Conservation (phyloP, 2,888 invertebrate species). For the Saturnia japonica region DNA sequence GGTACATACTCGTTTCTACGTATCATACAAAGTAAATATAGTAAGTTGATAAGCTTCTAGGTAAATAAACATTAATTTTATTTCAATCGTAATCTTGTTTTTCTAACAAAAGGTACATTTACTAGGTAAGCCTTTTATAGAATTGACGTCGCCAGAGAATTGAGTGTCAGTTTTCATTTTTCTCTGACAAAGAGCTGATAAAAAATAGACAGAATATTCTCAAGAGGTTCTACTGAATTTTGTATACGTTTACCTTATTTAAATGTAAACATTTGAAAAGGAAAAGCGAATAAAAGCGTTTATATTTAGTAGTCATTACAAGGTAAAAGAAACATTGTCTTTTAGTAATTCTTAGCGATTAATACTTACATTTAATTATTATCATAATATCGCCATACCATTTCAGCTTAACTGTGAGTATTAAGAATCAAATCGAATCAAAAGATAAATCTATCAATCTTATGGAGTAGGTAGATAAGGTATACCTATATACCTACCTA, state of each 20-base stretch:
- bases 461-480: no score
- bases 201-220: not conserved
- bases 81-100: not conserved
- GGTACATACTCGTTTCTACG: not conserved
- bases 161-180: constrained; percentile 1
- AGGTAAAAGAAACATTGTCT: not conserved
- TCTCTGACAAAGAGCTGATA: not conserved
- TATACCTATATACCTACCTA: no score
- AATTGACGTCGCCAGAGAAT: not conserved
- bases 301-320: not conserved
- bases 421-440: no score
- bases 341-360: no score
- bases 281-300: not conserved
- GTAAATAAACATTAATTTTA: not conserved
- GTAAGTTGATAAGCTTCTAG: not conserved
- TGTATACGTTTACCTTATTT: not conserved
- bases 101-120: not conserved
- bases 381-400: no score
- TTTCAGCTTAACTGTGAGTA: no score
- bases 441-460: not conserved
- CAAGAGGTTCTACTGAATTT: not conserved
- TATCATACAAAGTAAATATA: not conserved
- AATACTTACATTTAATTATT: not conserved
- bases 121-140: not conserved
- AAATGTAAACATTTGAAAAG: not conserved